Conservation (phyloP, 2,888 invertebrate species). For the Dascillus cervinus region DNA sequence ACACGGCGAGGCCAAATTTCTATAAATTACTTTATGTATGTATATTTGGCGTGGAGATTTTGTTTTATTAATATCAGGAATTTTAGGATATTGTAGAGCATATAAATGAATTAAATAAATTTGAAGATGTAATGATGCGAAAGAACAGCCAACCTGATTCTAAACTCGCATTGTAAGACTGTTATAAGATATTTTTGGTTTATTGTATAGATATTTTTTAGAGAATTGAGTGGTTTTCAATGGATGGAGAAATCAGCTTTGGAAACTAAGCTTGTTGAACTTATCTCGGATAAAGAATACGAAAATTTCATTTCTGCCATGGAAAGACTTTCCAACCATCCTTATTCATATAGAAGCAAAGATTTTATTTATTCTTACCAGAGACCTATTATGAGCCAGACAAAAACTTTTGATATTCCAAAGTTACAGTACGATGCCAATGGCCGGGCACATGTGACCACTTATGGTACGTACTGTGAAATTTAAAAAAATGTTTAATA, state of each 20-base stretch:
- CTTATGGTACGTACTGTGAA: conserved; percentile 49
- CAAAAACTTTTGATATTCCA: conserved; percentile 53
- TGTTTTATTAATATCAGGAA: conserved; percentile 4
- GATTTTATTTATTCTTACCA: conserved; percentile 69
- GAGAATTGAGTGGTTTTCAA: conserved; percentile 48
- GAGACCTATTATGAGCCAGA: conserved; percentile 52
- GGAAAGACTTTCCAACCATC: conserved; percentile 62
- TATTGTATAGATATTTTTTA: conserved; percentile 29
- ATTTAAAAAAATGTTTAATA: neutral
- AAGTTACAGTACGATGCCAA: conserved; percentile 61
- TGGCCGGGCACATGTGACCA: conserved; percentile 64
- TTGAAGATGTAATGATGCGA: conserved; percentile 62
- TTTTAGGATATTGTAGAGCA: conserved; percentile 60
- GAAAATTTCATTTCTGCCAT: conserved; percentile 63
- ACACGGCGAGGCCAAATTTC: conserved; percentile 82
- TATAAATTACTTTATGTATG: conserved; percentile 75
- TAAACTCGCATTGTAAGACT: conserved; percentile 49
- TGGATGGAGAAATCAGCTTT: conserved; percentile 64
- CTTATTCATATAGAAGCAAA: conserved; percentile 61
- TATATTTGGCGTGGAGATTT: conserved; percentile 8
- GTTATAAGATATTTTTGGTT: neutral
- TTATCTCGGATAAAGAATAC: conserved; percentile 61
- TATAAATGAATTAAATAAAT: conserved; percentile 56
- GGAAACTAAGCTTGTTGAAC: conserved; percentile 59
- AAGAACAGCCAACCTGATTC: conserved; percentile 55